Percentiles rank a stretch among this genome's conserved stretches.
Conservation (phyloP, 2,797 vertebrate genomes). For the Gouania willdenowi region DNA sequence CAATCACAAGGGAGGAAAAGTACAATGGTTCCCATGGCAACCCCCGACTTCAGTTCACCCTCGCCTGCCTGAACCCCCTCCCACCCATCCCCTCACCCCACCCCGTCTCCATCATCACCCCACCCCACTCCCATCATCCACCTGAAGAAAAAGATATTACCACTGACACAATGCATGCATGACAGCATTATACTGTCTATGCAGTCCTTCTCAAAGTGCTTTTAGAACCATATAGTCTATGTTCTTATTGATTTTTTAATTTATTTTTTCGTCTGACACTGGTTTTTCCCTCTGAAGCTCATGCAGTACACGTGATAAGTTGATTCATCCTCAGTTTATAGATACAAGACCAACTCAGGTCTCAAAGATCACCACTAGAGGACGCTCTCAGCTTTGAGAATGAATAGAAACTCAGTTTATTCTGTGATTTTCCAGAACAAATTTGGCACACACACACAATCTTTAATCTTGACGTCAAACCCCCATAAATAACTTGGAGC, state of each 20-base stretch:
- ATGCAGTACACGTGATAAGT: constrained; percentile 8
- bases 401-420: not conserved
- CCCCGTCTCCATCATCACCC: too few species aligned
- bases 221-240: too few species aligned
- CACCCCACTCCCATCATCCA: constrained; percentile 3
- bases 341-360: constrained; percentile 2
- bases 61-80: constrained; percentile 1
- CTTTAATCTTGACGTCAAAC: constrained; percentile 14
- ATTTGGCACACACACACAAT: not conserved
- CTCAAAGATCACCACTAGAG: constrained; percentile 39
- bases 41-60: constrained; percentile 57
- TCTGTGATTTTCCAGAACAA: too few species aligned
- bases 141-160: constrained; percentile 4
- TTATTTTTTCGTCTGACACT: too few species aligned
- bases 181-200: not conserved
- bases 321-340: constrained; percentile 18
- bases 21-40: constrained; percentile 79
- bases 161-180: not conserved
- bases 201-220: too few species aligned
- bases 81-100: not conserved
- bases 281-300: not conserved
- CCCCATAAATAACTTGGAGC: not conserved
- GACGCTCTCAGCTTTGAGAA: constrained; percentile 54
- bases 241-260: too few species aligned
- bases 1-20: constrained; percentile 71